Conservation (phyloP, 1,140 invertebrate genomes). For the Temnothorax nylanderi region DNA sequence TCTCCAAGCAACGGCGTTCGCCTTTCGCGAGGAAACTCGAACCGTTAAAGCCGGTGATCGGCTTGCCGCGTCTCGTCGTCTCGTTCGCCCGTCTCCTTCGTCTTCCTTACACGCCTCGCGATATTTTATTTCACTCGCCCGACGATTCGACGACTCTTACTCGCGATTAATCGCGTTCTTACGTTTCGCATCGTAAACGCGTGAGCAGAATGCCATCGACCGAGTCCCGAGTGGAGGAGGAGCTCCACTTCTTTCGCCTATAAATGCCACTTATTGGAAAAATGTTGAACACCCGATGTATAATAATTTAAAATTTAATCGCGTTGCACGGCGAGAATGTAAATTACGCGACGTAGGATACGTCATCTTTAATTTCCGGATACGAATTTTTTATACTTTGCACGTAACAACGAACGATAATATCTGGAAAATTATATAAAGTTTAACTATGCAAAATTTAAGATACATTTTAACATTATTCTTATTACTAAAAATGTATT, state of each 20-base stretch:
- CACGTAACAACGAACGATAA: constrained; percentile 13
- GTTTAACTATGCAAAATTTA: not conserved
- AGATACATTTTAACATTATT: constrained; percentile 8
- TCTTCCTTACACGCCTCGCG: not conserved
- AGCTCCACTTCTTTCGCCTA: constrained; percentile 10
- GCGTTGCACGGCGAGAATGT: constrained; percentile 13
- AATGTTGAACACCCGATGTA: constrained; percentile 40
- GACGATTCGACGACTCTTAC: constrained; percentile 4
- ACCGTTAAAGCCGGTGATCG: constrained; percentile 67
- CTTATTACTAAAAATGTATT: not conserved
- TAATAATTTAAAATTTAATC: constrained; percentile 46
- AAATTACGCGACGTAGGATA: constrained; percentile 34
- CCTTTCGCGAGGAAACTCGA: constrained; percentile 55
- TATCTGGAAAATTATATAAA: constrained; percentile 11
- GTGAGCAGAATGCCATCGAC: constrained; percentile 41
- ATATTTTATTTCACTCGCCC: constrained; percentile 27
- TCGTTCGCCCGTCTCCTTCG: constrained; percentile 2
- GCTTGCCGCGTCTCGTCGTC: constrained; percentile 39
- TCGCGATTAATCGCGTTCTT: constrained; percentile 39
- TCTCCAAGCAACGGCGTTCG: constrained; percentile 57
- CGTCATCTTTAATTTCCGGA: constrained; percentile 40
- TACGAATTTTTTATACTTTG: not conserved
- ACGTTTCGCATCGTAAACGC: constrained; percentile 30
- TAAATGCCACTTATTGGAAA: constrained; percentile 51
- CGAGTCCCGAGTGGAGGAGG: not conserved